Percentiles rank a stretch among this genome's conserved stretches.
phyloP scores from a whole-genome alignment of 2,113 vertebrate species.

The Erpornis zantholeuca region DNA sequence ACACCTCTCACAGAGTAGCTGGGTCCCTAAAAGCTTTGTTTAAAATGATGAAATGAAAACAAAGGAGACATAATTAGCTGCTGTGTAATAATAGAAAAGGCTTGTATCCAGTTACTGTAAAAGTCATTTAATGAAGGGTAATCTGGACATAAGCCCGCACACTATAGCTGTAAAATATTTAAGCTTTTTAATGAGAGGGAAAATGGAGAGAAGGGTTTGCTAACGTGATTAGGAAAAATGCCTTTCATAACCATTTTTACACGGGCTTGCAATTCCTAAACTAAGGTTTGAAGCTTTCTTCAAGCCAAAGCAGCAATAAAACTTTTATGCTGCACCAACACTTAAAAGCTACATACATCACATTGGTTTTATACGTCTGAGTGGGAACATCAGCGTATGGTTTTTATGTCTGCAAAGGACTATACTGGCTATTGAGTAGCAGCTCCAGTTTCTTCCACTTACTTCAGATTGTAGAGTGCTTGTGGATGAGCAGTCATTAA shows the following conservation, averaged over 20 bases:
- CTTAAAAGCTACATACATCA: slow-evolving; percentile 63
- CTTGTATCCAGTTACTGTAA: slow-evolving; percentile 51
- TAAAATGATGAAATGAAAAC: slow-evolving; percentile 58
- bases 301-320: slow-evolving; percentile 48
- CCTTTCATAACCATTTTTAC: slow-evolving; percentile 46
- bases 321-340: slow-evolving; percentile 31
- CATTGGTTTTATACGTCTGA: slow-evolving; percentile 55
- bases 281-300: slow-evolving; percentile 33
- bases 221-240: slow-evolving; percentile 51
- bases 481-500: slow-evolving; percentile 12
- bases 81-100: slow-evolving; percentile 32
- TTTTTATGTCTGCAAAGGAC: slow-evolving; percentile 55
- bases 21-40: slow-evolving; percentile 63
- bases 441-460: slow-evolving; percentile 44
- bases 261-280: slow-evolving; percentile 5
- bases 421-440: slow-evolving; percentile 44
- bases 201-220: slow-evolving; percentile 34
- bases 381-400: slow-evolving; percentile 17
- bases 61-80: slow-evolving; percentile 46
- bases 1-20: slow-evolving; percentile 15
- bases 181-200: slow-evolving; percentile 38
- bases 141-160: slow-evolving; percentile 5
- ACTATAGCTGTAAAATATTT: slow-evolving; percentile 21
- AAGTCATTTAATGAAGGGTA: slow-evolving; percentile 36
- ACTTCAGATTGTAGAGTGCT: background rate